phyloP scores from a whole-genome alignment of 64 coral and sea anemone genomes.

The Hydrozoanthus tunicans region DNA sequence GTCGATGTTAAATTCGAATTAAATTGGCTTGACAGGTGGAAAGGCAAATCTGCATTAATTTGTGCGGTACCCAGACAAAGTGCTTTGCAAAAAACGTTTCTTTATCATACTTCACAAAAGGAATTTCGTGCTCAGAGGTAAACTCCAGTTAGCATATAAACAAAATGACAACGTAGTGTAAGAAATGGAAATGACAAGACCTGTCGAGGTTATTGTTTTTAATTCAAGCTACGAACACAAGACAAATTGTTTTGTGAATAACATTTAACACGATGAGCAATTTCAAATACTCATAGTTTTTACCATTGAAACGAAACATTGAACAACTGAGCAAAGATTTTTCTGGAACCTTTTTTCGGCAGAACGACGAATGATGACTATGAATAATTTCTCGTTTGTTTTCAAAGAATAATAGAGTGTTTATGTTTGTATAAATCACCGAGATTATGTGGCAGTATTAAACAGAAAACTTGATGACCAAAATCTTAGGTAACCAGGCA shows the following conservation, averaged over 20 bases:
- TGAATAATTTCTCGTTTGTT: neutral
- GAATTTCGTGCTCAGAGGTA: neutral
- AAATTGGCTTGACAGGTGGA: constrained; percentile 45
- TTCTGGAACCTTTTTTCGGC: no score
- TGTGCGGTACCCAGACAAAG: neutral
- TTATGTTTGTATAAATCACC: constrained; percentile 44
- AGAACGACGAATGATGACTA: no score
- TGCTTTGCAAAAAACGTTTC: neutral
- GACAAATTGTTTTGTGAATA: constrained; percentile 17
- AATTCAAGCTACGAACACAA: constrained; percentile 10
- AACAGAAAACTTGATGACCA: constrained; percentile 2
- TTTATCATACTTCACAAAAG: neutral
- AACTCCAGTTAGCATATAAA: neutral
- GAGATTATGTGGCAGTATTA: constrained; percentile 3
- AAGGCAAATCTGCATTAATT: neutral
- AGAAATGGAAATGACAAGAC: neutral
- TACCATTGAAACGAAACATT: neutral
- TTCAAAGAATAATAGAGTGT: neutral
- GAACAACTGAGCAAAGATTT: neutral
- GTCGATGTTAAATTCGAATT: constrained; percentile 37
- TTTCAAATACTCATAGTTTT: neutral
- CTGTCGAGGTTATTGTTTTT: neutral
- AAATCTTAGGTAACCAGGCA: constrained; percentile 20
- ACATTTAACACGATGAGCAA: neutral
- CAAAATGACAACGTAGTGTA: neutral